Conservation (phyloP, 2,797 vertebrate species). For the Craterocephalus amniculus region DNA sequence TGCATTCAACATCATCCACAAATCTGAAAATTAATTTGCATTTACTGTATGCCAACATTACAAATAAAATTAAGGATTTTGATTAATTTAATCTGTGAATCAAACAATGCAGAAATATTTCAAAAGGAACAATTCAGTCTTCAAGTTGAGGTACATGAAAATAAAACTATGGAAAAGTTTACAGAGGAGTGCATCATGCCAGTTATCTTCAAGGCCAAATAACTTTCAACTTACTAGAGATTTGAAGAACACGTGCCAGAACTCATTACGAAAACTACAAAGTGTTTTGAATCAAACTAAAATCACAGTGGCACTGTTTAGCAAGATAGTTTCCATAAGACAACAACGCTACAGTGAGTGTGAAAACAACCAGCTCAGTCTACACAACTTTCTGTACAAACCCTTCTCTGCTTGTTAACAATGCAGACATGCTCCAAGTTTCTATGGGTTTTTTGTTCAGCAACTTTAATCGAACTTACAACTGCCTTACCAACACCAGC, state of each 20-base stretch:
- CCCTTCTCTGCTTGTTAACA: not conserved
- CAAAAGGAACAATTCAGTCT: not conserved
- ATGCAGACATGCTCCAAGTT: not conserved
- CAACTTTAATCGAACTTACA: constrained; percentile 10
- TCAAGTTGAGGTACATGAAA: not conserved
- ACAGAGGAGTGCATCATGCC: not conserved
- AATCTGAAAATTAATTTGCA: not conserved
- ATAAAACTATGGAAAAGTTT: not conserved
- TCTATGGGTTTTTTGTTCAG: not conserved
- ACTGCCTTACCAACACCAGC: not conserved
- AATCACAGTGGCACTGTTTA: not conserved
- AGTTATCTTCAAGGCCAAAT: constrained; percentile 21
- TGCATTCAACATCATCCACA: not conserved
- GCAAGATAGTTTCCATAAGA: constrained; percentile 1
- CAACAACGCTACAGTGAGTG: not conserved
- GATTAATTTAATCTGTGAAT: too few relatives aligned
- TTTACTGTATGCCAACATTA: too few relatives aligned
- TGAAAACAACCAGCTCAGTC: not conserved
- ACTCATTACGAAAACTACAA: not conserved
- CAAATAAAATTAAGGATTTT: too few relatives aligned
- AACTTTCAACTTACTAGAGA: constrained; percentile 3
- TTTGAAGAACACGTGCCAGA: constrained; percentile 7
- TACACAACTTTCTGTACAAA: not conserved
- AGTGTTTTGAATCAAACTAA: constrained; percentile 10
- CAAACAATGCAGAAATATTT: not conserved